Conservation (phyloP, 2,113 vertebrate genomes). For the Caranx melampygus region DNA sequence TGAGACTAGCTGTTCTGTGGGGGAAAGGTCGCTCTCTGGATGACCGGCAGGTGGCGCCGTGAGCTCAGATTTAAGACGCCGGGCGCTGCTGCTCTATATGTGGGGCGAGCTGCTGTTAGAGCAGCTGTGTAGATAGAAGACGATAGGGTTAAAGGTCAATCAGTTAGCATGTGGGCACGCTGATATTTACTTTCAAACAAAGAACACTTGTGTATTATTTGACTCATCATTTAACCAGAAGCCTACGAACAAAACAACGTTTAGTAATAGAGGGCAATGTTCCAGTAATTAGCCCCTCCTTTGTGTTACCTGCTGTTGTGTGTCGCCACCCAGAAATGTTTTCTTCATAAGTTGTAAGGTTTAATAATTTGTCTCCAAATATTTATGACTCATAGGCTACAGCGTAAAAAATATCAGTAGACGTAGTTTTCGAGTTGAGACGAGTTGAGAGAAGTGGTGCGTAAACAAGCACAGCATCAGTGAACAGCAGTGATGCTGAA, state of each 20-base stretch:
- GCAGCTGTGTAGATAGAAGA: neutral
- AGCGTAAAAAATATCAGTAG: neutral
- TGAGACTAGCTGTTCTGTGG: slow-evolving; percentile 10
- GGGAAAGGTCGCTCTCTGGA: neutral
- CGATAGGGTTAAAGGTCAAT: slow-evolving; percentile 45
- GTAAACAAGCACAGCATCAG: slow-evolving; percentile 26
- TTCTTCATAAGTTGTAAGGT: neutral
- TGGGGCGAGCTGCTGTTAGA: neutral
- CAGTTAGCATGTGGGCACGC: neutral
- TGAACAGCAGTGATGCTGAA: slow-evolving; percentile 23
- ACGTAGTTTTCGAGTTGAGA: neutral
- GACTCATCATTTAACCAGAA: slow-evolving; percentile 30
- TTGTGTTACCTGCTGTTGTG: neutral
- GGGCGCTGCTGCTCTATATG: neutral
- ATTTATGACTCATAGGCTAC: neutral
- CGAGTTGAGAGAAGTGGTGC: neutral
- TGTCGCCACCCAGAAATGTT: neutral
- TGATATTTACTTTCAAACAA: slow-evolving; percentile 17
- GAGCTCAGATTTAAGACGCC: neutral
- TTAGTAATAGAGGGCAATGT: neutral
- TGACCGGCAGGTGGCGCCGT: slow-evolving; percentile 60
- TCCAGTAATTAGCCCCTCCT: neutral
- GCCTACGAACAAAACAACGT: neutral
- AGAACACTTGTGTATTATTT: slow-evolving; percentile 37
- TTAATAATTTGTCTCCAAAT: neutral